A percentile compares a stretch with the other conserved stretches of the same genome.
These are phyloP conservation scores for Cynoglossus semilaevis DNA, from an alignment of 2,113 vertebrate species.

Conservation along the genomic window DNA sequence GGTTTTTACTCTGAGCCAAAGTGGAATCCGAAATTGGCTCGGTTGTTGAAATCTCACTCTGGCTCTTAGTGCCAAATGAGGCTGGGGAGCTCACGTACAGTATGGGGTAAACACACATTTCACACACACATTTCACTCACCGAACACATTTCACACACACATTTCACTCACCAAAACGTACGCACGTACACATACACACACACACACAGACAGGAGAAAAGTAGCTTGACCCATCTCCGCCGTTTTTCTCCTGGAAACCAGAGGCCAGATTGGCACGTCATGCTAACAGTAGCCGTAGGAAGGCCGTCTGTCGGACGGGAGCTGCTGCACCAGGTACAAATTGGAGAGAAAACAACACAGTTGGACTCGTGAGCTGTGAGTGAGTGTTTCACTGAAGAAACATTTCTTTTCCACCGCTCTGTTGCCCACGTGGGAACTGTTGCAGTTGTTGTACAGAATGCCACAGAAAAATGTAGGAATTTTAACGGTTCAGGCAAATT, in stretches of 20 bases:
- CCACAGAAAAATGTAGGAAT: too few relatives aligned
- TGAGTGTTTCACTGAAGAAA: not conserved
- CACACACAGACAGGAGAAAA: slow-evolving; percentile 16
- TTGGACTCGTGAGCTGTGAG: not conserved
- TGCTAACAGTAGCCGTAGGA: slow-evolving; percentile 1
- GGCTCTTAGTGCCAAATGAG: slow-evolving; percentile 28
- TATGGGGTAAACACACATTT: slow-evolving; percentile 9
- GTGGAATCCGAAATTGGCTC: slow-evolving; percentile 54
- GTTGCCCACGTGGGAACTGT: too few relatives aligned
- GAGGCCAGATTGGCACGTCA: slow-evolving; percentile 13
- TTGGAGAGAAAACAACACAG: not conserved
- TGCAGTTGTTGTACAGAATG: too few relatives aligned
- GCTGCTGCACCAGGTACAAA: not conserved
- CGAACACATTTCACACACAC: slow-evolving; percentile 17
- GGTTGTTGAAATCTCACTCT: slow-evolving; percentile 13
- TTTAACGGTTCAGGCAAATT: too few relatives aligned
- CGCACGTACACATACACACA: slow-evolving; percentile 3
- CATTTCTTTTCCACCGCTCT: not conserved
- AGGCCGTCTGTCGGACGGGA: not conserved
- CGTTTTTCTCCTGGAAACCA: slow-evolving; percentile 5
- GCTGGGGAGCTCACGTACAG: not conserved
- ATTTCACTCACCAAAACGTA: too few relatives aligned
- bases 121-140: not conserved
- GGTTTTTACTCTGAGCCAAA: slow-evolving; percentile 36
- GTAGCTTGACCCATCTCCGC: slow-evolving; percentile 9